These are phyloP conservation scores for Cyprinodon tularosa DNA, from an alignment of 2,113 vertebrate genomes.

Conservation along the genomic window DNA sequence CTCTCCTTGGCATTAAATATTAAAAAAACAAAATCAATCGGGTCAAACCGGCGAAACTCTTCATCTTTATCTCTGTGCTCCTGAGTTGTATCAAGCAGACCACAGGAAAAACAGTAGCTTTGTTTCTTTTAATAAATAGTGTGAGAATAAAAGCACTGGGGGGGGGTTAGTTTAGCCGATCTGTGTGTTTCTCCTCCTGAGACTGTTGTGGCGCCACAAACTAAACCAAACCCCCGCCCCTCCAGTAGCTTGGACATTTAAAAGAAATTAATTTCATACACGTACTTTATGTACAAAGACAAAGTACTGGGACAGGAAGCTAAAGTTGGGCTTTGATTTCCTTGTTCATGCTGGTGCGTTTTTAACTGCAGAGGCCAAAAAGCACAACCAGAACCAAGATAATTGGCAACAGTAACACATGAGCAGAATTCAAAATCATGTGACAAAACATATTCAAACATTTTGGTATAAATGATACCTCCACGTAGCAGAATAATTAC, in stretches of 20 bases:
- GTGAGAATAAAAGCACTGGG: conserved; percentile 53
- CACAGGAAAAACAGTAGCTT: conserved; percentile 65
- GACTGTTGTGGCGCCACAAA: conserved; percentile 5
- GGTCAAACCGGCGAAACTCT: conserved; percentile 16
- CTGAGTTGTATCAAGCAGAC: conserved; percentile 51
- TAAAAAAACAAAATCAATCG: conserved; percentile 6
- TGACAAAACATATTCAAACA: neutral
- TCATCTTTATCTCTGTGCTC: conserved; percentile 29
- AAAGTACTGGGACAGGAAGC: conserved; percentile 60
- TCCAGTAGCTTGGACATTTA: conserved; percentile 25
- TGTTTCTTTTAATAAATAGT: conserved; percentile 56
- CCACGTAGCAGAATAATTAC: neutral
- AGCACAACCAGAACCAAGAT: neutral
- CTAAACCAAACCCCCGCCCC: conserved; percentile 48
- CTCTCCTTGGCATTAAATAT: conserved; percentile 47
- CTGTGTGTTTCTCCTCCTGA: conserved; percentile 28
- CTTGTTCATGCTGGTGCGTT: conserved; percentile 45
- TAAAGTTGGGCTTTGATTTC: conserved; percentile 20
- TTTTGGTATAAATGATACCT: too few relatives aligned
- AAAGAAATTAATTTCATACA: conserved; percentile 50
- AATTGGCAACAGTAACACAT: neutral
- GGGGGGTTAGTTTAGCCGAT: conserved; percentile 36
- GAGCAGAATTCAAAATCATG: neutral
- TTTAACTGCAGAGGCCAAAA: conserved; percentile 21
- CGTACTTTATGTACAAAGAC: conserved; percentile 52